These are phyloP conservation scores for Cheilosia impressa DNA, from an alignment of 2,888 invertebrate species.

Conservation along the genomic window DNA sequence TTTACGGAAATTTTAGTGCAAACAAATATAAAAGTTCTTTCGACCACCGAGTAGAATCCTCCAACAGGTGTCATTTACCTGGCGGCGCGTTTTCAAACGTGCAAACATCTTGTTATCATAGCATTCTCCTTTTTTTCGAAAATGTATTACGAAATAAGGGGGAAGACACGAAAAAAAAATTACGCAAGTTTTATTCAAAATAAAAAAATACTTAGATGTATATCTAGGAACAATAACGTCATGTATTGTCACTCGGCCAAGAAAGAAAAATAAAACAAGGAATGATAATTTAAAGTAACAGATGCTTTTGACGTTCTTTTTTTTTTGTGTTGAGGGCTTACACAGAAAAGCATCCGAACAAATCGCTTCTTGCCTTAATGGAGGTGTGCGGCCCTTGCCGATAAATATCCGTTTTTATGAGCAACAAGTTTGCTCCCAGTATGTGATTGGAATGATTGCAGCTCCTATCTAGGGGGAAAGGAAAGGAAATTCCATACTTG, in stretches of 20 bases:
- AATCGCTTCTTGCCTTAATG: no score
- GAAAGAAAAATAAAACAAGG: conserved; percentile 6
- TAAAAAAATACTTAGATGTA: background rate
- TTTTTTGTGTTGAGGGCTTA: background rate
- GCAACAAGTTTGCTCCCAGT: background rate
- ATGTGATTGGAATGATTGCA: background rate
- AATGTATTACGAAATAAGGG: conserved; percentile 42
- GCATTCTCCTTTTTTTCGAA: background rate
- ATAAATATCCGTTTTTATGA: conserved; percentile 26
- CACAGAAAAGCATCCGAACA: background rate
- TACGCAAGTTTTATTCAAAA: conserved; percentile 37
- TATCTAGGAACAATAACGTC: conserved; percentile 29
- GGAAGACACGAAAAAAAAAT: background rate
- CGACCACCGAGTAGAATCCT: conserved; percentile 18
- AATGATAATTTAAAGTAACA: conserved; percentile 19
- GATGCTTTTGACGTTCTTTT: conserved; percentile 2
- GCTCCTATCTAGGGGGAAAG: background rate
- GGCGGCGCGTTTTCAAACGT: conserved; percentile 1
- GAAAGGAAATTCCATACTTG: background rate
- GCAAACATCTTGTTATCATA: background rate
- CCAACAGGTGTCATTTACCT: conserved; percentile 60
- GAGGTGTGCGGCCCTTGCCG: conserved; percentile 10
- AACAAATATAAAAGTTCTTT: conserved; percentile 2
- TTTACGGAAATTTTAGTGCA: background rate
- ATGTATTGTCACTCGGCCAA: conserved; percentile 49